These are phyloP conservation scores for Scolopax rusticola DNA, from an alignment of 2,797 vertebrate species.

Conservation along the genomic window DNA sequence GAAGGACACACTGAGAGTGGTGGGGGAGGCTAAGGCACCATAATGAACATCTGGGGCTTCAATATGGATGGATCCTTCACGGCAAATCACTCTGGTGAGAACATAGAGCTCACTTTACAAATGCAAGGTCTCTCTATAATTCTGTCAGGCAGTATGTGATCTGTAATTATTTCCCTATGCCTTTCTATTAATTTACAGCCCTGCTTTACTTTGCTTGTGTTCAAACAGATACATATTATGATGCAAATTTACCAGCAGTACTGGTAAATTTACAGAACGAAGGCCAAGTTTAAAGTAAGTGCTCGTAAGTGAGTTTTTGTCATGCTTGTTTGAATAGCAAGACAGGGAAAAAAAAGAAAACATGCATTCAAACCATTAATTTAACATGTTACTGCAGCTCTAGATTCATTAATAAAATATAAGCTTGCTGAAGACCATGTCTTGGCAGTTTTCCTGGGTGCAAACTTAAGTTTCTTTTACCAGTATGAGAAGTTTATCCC, in stretches of 20 bases:
- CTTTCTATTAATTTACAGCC: not conserved
- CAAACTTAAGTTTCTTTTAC: not conserved
- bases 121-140: not conserved
- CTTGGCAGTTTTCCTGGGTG: not conserved
- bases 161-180: not conserved
- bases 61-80: fast-evolving
- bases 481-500: not conserved
- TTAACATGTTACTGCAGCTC: not conserved
- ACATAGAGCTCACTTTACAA: not conserved
- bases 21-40: not conserved
- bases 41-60: not conserved
- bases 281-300: not conserved
- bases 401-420: not conserved
- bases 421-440: not conserved
- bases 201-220: not conserved
- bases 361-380: not conserved
- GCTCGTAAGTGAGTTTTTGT: not conserved
- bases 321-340: not conserved
- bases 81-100: not conserved
- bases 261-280: not conserved
- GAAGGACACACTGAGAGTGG: not conserved
- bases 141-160: not conserved
- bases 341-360: not conserved
- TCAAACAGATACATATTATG: not conserved
- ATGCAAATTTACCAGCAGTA: not conserved